These are phyloP conservation scores for Diadegma fenestrale DNA, from an alignment of 2,888 invertebrate genomes.

Conservation along the genomic window DNA sequence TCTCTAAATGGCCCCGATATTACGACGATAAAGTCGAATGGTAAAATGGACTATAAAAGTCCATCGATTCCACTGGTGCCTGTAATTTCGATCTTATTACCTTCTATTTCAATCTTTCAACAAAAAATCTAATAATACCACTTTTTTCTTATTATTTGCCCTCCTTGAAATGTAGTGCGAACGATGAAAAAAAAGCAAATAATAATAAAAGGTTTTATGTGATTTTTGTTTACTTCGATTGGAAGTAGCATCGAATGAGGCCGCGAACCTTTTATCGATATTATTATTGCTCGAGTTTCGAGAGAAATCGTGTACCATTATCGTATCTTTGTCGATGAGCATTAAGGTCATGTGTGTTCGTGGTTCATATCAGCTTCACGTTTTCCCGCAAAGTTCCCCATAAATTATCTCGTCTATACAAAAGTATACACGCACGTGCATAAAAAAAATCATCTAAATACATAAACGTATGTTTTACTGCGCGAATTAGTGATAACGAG, in stretches of 20 bases:
- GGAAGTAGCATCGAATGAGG: constrained; percentile 30
- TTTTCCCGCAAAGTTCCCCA: constrained; percentile 64
- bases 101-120: neutral
- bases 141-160: constrained; percentile 6
- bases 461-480: constrained; percentile 1
- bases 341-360: constrained; percentile 55
- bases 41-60: constrained; percentile 11
- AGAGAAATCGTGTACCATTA: constrained; percentile 50
- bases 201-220: constrained; percentile 10
- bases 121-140: neutral
- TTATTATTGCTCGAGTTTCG: constrained; percentile 53
- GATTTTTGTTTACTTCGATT: constrained; percentile 27
- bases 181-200: neutral
- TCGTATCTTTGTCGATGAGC: constrained; percentile 59
- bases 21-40: constrained; percentile 2
- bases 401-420: constrained; percentile 62
- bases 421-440: constrained; percentile 31
- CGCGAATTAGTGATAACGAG: neutral
- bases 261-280: constrained; percentile 48
- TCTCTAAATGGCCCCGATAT: constrained; percentile 25
- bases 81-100: constrained; percentile 14
- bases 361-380: constrained; percentile 61
- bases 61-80: neutral
- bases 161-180: neutral
- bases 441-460: neutral